These are phyloP conservation scores for Sylvia borin DNA, from an alignment of 2,797 vertebrate species.

Conservation along the genomic window DNA sequence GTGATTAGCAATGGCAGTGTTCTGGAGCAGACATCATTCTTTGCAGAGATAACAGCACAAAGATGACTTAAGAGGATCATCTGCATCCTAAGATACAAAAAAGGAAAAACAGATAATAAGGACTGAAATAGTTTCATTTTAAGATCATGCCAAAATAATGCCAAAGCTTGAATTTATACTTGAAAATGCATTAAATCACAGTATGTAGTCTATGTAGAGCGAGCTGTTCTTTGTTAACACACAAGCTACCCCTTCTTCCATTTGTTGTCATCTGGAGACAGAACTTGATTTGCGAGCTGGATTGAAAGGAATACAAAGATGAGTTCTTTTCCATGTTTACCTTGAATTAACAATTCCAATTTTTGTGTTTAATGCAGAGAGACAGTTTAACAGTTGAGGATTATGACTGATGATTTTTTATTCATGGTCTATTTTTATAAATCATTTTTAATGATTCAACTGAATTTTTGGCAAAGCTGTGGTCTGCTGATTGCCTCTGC, in stretches of 20 bases:
- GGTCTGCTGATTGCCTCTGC: conserved; percentile 7
- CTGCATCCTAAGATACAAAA: background rate
- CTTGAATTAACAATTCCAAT: background rate
- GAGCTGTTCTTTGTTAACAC: background rate
- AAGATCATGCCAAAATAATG: background rate
- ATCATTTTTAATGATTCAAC: conserved; percentile 15
- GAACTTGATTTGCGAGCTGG: background rate
- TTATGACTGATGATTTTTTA: conserved; percentile 1
- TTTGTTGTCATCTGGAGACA: background rate
- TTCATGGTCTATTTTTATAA: conserved; percentile 1
- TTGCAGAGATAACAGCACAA: conserved; percentile 8
- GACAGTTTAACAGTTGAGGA: background rate
- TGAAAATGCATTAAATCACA: background rate
- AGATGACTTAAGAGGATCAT: conserved; percentile 19
- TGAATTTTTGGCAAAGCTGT: background rate
- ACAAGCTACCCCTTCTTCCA: background rate
- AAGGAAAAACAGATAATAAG: background rate
- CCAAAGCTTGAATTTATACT: background rate
- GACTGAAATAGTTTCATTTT: background rate
- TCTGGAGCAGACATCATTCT: conserved; percentile 35
- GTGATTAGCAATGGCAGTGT: conserved; percentile 30
- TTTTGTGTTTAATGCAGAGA: background rate
- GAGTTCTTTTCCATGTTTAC: background rate
- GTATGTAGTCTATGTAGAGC: background rate
- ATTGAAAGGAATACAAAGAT: background rate